These are phyloP conservation scores for Malachius bipustulatus DNA, from an alignment of 2,888 invertebrate species.

Conservation along the genomic window DNA sequence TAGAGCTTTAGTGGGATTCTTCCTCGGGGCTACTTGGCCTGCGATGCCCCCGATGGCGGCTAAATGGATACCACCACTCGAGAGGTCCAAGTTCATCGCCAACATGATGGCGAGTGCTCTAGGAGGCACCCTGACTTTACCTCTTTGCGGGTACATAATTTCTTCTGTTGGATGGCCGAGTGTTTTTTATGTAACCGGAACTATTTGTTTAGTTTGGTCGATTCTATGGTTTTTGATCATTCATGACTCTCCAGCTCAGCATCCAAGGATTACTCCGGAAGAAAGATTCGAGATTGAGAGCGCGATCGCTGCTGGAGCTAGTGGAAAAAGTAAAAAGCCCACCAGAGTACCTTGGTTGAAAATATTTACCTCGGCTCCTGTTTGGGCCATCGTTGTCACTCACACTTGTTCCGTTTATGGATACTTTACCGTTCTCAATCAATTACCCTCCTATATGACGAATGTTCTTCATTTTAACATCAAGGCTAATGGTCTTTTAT, in stretches of 20 bases:
- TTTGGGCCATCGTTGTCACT: slow-evolving; percentile 77
- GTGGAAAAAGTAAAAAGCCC: slow-evolving; percentile 30
- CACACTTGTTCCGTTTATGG: slow-evolving; percentile 78
- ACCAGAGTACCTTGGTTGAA: slow-evolving; percentile 60
- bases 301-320: slow-evolving; percentile 42
- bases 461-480: slow-evolving; percentile 65
- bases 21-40: slow-evolving; percentile 79
- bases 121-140: slow-evolving; percentile 85
- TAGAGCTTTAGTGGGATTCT: slow-evolving; percentile 46
- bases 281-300: slow-evolving; percentile 57
- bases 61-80: slow-evolving; percentile 89
- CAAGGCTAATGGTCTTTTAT: slow-evolving; percentile 74
- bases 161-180: slow-evolving; percentile 77
- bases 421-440: slow-evolving; percentile 79
- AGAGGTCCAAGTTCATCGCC: slow-evolving; percentile 85
- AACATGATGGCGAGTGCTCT: slow-evolving; percentile 88
- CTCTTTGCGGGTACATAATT: slow-evolving; percentile 72
- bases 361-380: slow-evolving; percentile 58
- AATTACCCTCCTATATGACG: slow-evolving; percentile 77
- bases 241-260: slow-evolving; percentile 69
- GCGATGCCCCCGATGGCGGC: slow-evolving; percentile 88
- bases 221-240: slow-evolving; percentile 68
- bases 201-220: slow-evolving; percentile 69
- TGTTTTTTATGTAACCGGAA: slow-evolving; percentile 77
- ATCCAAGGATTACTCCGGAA: slow-evolving; percentile 65